Evolutionary conservation across 1,140 invertebrate species (phyloP), one percentile per base, ranked within the genome.

Genomic region (Temnothorax curvispinosus): DNA sequence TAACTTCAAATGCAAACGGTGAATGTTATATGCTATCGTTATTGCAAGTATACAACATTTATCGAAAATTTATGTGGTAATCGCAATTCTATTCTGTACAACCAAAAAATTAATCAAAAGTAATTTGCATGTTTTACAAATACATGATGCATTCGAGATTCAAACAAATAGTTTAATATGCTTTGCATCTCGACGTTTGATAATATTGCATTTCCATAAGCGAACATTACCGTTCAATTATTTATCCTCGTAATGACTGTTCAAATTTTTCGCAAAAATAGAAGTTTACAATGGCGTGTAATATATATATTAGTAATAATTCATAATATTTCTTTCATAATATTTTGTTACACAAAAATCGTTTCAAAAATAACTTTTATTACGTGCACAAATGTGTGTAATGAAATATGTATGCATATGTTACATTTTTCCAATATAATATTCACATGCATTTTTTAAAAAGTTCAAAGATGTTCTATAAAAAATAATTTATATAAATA

Each of bases 81-180:
- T 90, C 84, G 64, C 1, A 18, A 67, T 35, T 41, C 47, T 32
- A 50, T 27, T 44, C 50, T 60, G 27, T 7, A 27, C 47, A 11
- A 41, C 60, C 87, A 72, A 90, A 90, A 90, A 90, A 90, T 90
- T 89, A 89, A 90, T 50, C 67, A 38, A 80, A 64, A 64, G 56
- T 90, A 89, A 89, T 89, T 89, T 82, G 80, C 81, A 85, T 82
- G 85, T 86, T 90, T 90, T 65, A 76, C 71, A 21, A 35, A 18
- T 41, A 82, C 44, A 44, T 41, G 80, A 21, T 21, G 21, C 64
- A 76, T 67, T 85, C 52, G 60, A 2, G 8, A 56, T 44, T 32
- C 21, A 65, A 78, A 64, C 44, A 71, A 77, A 72, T n/a, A 27
- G 35, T 72, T 85, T 32, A 72, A 85, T 75, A 47, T 18, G 76